phyloP scores from a whole-genome alignment of 2,113 vertebrate genomes.

The Alligator sinensis region DNA sequence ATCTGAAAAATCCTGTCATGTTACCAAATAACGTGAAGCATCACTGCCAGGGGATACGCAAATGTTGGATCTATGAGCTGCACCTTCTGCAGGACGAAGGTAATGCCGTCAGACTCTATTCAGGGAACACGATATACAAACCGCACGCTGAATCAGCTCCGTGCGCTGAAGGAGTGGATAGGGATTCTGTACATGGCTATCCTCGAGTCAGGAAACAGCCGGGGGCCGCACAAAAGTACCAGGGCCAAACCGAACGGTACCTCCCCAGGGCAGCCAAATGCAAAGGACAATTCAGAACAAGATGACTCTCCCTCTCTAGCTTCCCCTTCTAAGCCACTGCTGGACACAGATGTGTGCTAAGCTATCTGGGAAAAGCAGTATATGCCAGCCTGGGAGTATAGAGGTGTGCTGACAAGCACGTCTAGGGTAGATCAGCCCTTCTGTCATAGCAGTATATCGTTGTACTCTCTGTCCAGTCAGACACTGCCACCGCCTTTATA shows the following conservation, averaged over 20 bases:
- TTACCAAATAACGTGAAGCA: background rate
- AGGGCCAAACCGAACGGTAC: background rate
- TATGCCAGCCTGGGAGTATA: background rate
- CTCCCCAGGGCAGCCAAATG: background rate
- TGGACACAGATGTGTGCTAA: background rate
- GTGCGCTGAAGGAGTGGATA: background rate
- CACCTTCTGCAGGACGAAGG: background rate
- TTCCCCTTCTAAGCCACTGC: background rate
- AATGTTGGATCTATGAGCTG: background rate
- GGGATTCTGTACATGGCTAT: background rate
- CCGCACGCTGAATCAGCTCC: background rate
- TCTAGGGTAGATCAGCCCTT: background rate
- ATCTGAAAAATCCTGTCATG: background rate
- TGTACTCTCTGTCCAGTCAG: background rate
- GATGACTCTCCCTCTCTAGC: background rate
- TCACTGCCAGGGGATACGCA: background rate
- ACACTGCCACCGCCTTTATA: background rate
- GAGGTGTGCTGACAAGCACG: background rate
- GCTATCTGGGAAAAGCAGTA: background rate
- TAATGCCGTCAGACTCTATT: background rate
- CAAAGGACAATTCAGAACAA: background rate
- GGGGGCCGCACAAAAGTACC: background rate
- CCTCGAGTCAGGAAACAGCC: background rate
- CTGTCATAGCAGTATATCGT: accelerated
- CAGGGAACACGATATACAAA: background rate